phyloP scores from a whole-genome alignment of 2,888 invertebrate species.

The Hirtodrosophila alboralis region DNA sequence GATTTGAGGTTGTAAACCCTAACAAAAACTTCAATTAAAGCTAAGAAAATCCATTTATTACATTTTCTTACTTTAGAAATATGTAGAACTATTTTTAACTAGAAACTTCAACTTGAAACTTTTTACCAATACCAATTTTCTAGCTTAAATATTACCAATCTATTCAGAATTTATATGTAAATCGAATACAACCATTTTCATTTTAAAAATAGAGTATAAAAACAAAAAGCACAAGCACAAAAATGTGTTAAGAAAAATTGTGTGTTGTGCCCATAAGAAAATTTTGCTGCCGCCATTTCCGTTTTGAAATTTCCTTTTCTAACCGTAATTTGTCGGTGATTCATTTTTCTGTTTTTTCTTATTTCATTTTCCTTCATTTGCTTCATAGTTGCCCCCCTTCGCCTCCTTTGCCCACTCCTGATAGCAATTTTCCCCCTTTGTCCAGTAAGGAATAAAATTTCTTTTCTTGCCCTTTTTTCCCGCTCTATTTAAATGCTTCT shows the following conservation, averaged over 20 bases:
- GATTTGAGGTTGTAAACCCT: no score
- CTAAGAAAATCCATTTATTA: no score
- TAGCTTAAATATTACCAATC: no score
- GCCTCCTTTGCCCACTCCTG: neutral
- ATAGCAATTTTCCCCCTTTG: slow-evolving; percentile 3
- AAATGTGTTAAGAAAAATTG: slow-evolving; percentile 38
- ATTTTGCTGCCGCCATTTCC: slow-evolving; percentile 68
- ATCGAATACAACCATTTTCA: no score
- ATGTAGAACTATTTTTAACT: no score
- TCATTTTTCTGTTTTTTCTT: slow-evolving; percentile 63
- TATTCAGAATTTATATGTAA: no score
- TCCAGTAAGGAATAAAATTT: neutral
- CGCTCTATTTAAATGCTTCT: slow-evolving; percentile 52
- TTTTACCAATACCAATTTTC: no score
- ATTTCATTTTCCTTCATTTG: slow-evolving; percentile 38
- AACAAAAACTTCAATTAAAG: no score
- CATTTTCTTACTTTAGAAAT: no score
- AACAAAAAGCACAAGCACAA: slow-evolving; percentile 22
- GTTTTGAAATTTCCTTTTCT: slow-evolving; percentile 61
- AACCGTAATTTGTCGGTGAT: slow-evolving; percentile 75
- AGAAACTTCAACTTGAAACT: no score
- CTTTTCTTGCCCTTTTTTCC: no score
- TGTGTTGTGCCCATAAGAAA: slow-evolving; percentile 63
- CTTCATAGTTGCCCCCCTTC: slow-evolving; percentile 19
- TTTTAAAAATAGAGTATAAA: no score